Base-by-base conservation (phyloP, 2,113 vertebrate genomes). In the Caranx ignobilis region DNA sequence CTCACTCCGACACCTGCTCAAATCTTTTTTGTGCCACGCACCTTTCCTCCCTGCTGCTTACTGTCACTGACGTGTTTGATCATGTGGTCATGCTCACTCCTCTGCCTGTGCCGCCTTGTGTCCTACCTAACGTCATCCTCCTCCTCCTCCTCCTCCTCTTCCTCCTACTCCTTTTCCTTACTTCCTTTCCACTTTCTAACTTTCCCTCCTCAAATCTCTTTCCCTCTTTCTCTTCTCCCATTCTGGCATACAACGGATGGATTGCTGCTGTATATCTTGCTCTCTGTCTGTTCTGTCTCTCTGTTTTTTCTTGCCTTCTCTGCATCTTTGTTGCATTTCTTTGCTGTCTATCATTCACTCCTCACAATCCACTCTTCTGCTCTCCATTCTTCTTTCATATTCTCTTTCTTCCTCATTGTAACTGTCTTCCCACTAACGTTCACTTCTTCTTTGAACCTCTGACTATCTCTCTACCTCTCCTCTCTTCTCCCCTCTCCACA, bases 401-500 rank as follows among this genome's bases (percentile, higher is more conserved):
- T 56, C 52, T 66, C 68, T 75, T 52, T 67, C 47, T 65, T 63
- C 63, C 11, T 55, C 70, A 37, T 59, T 79, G 34, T 79, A 34
- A 67, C 70, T 66, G 2, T 83, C 73, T 75, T 43, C 95, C 95
- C 94, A 94, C 89, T 94, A 94, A 66, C 71, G 68, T 18, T 71
- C 69, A 55, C 72, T 61, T 79, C 71, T 78, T 83, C 62, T 60
- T 75, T 67, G 31, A 73, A 75, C 64, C 26, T 77, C 71, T 89
- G 81, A 85, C 82, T 87, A 54, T 85, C 86, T 83, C 78, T 85
- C 81, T 82, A 62, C 83, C 84, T 95, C 88, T 96, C 87, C 95
- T 96, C 95, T 96, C 95, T 92, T 76, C 74, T 64, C 64, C 73
- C 11, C 55, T 78, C 65, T 95, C 94, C 93, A 83, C 91, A 89